Conservation (phyloP, 2,888 invertebrate species). For the Sceliomorpha sp. region DNA sequence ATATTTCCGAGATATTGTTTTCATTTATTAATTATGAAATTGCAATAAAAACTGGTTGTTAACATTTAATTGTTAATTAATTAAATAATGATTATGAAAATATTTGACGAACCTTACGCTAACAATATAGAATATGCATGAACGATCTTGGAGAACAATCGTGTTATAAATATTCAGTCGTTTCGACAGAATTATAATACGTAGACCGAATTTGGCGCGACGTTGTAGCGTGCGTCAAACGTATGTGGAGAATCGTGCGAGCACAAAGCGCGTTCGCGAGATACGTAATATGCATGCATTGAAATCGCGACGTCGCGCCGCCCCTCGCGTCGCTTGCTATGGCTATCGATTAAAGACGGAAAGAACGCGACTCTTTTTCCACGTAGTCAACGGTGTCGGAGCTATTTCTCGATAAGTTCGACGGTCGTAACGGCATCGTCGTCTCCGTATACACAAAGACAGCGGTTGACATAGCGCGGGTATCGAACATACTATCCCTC, state of each 20-base stretch:
- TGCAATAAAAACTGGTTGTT: no score
- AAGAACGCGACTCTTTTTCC: constrained; percentile 33
- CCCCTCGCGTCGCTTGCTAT: constrained; percentile 9
- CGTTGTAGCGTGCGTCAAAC: constrained; percentile 9
- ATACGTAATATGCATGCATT: constrained; percentile 34
- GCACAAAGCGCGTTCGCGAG: constrained; percentile 30
- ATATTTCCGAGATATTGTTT: no score
- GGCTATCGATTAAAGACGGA: constrained; percentile 23
- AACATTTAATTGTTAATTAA: no score
- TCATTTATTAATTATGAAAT: no score
- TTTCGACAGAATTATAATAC: background rate
- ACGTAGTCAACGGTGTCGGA: constrained; percentile 30
- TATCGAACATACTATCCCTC: constrained; percentile 21
- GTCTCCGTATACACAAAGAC: constrained; percentile 23
- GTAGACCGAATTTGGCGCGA: constrained; percentile 16
- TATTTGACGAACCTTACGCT: no score
- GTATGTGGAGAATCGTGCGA: constrained; percentile 19
- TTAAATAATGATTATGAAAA: no score
- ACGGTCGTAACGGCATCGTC: constrained; percentile 35
- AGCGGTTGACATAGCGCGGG: constrained; percentile 14
- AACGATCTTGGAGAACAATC: background rate
- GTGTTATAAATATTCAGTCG: constrained; percentile 13
- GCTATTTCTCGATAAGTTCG: constrained; percentile 37
- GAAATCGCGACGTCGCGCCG: constrained; percentile 35
- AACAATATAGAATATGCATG: no score